Conservation (phyloP, 2,797 vertebrate species). For the Gadopsis bispinosus region DNA sequence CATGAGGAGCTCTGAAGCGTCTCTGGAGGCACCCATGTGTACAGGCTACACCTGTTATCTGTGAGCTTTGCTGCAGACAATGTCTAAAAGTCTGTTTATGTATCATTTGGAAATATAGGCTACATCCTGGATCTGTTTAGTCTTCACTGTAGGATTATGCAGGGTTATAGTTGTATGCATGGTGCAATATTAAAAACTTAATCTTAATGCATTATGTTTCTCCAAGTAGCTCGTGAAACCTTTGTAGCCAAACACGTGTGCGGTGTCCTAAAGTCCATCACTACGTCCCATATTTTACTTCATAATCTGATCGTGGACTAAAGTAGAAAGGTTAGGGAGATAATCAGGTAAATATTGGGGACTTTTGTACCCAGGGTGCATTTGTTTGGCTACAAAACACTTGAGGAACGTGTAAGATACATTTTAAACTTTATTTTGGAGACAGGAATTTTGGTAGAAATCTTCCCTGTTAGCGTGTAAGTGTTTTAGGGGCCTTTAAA, state of each 20-base stretch:
- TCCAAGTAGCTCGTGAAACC: not conserved
- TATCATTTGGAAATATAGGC: too few relatives aligned
- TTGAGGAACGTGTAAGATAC: not conserved
- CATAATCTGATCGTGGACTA: not conserved
- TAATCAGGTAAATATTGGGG: not conserved
- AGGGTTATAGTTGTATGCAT: not conserved
- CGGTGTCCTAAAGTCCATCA: not conserved
- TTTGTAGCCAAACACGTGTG: not conserved
- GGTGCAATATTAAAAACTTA: not conserved
- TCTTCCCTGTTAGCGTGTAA: not conserved
- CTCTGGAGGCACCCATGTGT: not conserved
- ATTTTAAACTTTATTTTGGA: too few relatives aligned
- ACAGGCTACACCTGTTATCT: not conserved
- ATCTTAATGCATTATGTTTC: not conserved
- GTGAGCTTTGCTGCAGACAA: not conserved
- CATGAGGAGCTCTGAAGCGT: not conserved
- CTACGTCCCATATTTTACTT: not conserved
- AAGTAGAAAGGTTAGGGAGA: not conserved
- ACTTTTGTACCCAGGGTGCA: not conserved
- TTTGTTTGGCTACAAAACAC: not conserved
- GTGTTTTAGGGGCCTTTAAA: not conserved
- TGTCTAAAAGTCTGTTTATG: too few relatives aligned
- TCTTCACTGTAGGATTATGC: too few relatives aligned
- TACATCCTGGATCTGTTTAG: too few relatives aligned
- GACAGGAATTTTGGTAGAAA: not conserved